Percentiles rank a stretch among this genome's conserved stretches.
Conservation (phyloP, 53 echinoderm and acorn worm genomes). For the Apostichopus leukothele region DNA sequence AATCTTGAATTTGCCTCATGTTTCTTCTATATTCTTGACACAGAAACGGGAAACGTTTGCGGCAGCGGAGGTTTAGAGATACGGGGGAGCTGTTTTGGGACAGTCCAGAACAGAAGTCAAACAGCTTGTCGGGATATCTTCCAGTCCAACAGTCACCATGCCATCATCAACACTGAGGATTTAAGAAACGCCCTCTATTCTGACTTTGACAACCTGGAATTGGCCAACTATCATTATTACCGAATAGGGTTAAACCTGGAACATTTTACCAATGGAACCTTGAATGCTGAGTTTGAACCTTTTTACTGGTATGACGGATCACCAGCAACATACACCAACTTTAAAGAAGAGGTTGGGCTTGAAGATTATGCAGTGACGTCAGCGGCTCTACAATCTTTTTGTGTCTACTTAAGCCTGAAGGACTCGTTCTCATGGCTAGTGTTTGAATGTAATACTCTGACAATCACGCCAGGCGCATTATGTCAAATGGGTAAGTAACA, state of each 20-base stretch:
- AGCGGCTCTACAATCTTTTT: background rate
- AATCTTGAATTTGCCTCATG: too few species aligned
- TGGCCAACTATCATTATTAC: background rate
- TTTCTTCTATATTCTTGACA: background rate
- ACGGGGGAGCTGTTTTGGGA: background rate
- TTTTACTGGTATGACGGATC: background rate
- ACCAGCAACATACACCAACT: background rate
- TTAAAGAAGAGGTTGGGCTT: background rate
- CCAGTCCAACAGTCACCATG: background rate
- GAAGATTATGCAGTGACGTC: background rate
- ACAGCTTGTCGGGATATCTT: background rate
- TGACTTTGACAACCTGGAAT: background rate
- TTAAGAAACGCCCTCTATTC: background rate
- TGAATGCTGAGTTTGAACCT: background rate
- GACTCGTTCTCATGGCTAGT: background rate
- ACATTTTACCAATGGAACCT: background rate
- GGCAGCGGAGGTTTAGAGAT: background rate
- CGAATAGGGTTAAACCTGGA: background rate
- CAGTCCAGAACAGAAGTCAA: background rate
- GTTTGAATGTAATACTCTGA: background rate
- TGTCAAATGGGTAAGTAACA: background rate
- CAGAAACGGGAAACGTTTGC: background rate
- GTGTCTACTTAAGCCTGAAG: background rate
- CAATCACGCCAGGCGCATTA: background rate
- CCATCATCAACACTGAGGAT: background rate